Percentiles rank a stretch among this genome's conserved stretches.
Evolutionary conservation across 2,797 vertebrate species (phyloP).

Genomic region (Moxostoma hubbsi): DNA sequence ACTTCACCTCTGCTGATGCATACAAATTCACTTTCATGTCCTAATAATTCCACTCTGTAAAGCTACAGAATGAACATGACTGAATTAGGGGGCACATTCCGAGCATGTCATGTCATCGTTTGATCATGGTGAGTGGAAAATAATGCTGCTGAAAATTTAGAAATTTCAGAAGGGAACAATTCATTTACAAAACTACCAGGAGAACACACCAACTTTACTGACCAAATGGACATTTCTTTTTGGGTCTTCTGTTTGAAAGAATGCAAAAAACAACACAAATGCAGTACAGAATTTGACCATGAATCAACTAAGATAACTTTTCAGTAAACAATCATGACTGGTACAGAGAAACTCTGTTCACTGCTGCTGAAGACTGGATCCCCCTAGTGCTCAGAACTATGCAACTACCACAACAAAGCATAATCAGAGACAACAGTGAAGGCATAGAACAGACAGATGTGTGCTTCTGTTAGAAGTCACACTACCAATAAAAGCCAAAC

Average conservation of each 20-base stretch:
- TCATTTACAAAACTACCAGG: background rate
- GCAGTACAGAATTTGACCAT: background rate
- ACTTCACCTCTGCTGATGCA: slow-evolving; percentile 54
- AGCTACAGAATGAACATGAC: slow-evolving; percentile 21
- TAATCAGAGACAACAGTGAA: background rate
- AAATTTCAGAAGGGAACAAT: no score
- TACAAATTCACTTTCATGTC: slow-evolving; percentile 57
- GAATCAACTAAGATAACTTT: background rate
- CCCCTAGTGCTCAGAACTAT: slow-evolving; percentile 43
- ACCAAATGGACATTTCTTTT: no score
- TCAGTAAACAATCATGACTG: background rate
- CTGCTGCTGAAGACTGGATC: slow-evolving; percentile 25
- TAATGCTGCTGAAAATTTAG: background rate
- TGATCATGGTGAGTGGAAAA: background rate
- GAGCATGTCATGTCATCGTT: slow-evolving; percentile 3
- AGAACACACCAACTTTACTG: background rate
- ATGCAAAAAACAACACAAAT: background rate
- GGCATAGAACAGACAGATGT: background rate
- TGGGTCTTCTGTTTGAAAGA: background rate
- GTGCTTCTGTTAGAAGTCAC: background rate
- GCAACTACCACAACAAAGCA: slow-evolving; percentile 7
- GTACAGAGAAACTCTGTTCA: background rate
- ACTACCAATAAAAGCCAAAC: no score
- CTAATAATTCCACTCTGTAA: slow-evolving; percentile 53
- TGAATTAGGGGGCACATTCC: slow-evolving; percentile 19